phyloP scores from a whole-genome alignment of 2,797 vertebrate genomes.

The Epinephelus malabaricus region DNA sequence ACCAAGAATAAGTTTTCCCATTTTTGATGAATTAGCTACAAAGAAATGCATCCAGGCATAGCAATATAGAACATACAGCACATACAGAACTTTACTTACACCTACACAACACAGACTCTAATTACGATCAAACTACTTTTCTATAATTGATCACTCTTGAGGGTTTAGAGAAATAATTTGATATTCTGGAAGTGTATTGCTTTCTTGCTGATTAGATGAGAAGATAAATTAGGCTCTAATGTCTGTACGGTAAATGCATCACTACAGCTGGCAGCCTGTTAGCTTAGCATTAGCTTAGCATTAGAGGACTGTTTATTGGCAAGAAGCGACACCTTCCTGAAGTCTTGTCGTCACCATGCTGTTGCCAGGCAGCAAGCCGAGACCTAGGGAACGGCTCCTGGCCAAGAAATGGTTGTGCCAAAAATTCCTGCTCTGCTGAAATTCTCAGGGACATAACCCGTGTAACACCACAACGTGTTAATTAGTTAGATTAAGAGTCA shows the following conservation, averaged over 20 bases:
- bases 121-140: background rate
- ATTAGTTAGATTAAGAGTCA: background rate
- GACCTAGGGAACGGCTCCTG: background rate
- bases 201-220: background rate
- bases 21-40: conserved; percentile 10
- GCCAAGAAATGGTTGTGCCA: background rate
- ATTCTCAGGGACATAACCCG: background rate
- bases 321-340: background rate
- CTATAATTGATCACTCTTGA: background rate
- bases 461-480: background rate
- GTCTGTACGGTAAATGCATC: no score
- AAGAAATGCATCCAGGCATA: conserved; percentile 3
- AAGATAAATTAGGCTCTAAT: background rate
- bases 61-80: conserved; percentile 9
- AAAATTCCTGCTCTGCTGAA: background rate
- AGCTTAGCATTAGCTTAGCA: background rate
- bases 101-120: background rate
- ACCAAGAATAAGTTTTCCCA: conserved; percentile 4
- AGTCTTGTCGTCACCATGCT: background rate
- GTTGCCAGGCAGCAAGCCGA: background rate
- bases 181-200: background rate
- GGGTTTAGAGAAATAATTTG: background rate
- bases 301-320: background rate
- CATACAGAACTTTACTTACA: background rate
- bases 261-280: background rate